Percentiles rank a stretch among this genome's conserved stretches.
Conservation (phyloP, 2,797 vertebrate genomes). For the Argyrosomus regius region DNA sequence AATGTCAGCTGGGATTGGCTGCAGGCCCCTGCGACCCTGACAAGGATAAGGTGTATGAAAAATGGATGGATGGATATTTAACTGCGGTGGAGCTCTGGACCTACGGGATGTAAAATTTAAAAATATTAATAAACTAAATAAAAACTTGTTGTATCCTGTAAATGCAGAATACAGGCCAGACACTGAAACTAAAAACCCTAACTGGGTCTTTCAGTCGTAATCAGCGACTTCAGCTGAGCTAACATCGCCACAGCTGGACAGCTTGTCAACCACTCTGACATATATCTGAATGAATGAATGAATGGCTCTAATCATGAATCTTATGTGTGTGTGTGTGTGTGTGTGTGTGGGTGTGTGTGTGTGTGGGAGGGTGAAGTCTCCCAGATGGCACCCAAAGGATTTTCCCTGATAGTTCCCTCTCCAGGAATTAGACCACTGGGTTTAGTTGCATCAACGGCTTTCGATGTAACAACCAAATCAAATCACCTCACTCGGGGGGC, state of each 20-base stretch:
- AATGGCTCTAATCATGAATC: conserved; percentile 73
- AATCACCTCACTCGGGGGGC: conserved; percentile 67
- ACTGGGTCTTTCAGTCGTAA: conserved; percentile 73
- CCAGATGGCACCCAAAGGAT: conserved; percentile 82
- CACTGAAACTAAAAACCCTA: conserved; percentile 47
- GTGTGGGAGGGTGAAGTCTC: conserved; percentile 61
- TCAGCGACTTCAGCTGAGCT: conserved; percentile 69
- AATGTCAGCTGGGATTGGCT: too few relatives aligned
- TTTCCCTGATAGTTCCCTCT: conserved; percentile 78
- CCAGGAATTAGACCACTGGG: conserved; percentile 81
- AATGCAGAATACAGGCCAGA: conserved; percentile 59
- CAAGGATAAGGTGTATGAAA: too few relatives aligned
- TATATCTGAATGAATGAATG: conserved; percentile 76
- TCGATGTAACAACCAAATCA: conserved; percentile 73
- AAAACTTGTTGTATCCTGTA: not conserved
- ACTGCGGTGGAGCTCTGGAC: too few relatives aligned
- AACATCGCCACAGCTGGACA: conserved; percentile 77
- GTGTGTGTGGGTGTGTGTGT: conserved; percentile 30
- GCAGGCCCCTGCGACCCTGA: too few relatives aligned
- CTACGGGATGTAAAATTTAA: too few relatives aligned
- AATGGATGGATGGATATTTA: too few relatives aligned
- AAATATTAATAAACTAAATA: not conserved
- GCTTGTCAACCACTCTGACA: conserved; percentile 77
- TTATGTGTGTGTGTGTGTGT: conserved; percentile 33
- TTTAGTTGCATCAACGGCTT: conserved; percentile 78